phyloP scores from a whole-genome alignment of 2,797 vertebrate species.

The Syndactyla subalaris region DNA sequence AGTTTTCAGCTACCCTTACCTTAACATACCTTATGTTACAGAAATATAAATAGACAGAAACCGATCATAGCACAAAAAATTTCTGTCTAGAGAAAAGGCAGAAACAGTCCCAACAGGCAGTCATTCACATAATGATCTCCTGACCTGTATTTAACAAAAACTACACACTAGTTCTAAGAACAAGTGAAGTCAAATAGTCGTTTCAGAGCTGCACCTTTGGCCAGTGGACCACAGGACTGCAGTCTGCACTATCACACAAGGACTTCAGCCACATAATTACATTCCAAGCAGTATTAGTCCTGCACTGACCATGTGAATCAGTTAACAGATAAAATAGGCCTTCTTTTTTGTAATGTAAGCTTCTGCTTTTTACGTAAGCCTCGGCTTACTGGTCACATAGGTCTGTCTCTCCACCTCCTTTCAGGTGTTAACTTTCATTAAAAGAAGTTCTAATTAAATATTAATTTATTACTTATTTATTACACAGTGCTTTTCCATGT shows the following conservation, averaged over 20 bases:
- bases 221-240: neutral
- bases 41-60: constrained; percentile 46
- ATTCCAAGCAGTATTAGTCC: neutral
- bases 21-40: neutral
- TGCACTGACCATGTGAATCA: neutral
- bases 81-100: neutral
- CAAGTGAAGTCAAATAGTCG: neutral
- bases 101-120: constrained; percentile 21
- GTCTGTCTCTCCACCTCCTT: neutral
- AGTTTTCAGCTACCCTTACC: constrained; percentile 19
- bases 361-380: neutral
- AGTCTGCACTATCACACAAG: neutral
- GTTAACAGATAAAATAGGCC: neutral
- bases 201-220: constrained; percentile 32
- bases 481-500: neutral
- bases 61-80: neutral
- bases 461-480: constrained; percentile 66
- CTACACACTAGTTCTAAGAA: neutral
- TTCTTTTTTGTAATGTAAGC: neutral
- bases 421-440: constrained; percentile 49
- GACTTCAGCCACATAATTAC: neutral
- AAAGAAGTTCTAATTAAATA: constrained; percentile 37
- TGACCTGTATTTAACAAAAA: constrained; percentile 49
- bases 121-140: constrained; percentile 15
- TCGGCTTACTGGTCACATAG: neutral